phyloP scores from a whole-genome alignment of 2,113 vertebrate species.

The Chamaetylas fuelleborni region DNA sequence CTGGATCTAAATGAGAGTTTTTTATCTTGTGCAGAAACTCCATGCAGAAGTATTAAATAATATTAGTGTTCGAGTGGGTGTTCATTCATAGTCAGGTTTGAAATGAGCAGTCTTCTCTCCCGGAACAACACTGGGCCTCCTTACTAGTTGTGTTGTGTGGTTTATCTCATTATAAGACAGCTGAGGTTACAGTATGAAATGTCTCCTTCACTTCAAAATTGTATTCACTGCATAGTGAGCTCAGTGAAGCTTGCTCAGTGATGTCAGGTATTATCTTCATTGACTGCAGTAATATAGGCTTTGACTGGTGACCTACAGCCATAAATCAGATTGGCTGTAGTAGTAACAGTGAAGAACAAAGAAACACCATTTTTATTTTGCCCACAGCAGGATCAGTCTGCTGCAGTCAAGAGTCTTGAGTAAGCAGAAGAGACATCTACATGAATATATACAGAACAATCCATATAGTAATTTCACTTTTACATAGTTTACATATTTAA shows the following conservation, averaged over 20 bases:
- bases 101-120: neutral
- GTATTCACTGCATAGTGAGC: neutral
- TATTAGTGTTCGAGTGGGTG: neutral
- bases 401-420: neutral
- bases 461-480: neutral
- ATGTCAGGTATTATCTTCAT: neutral
- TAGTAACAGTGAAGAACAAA: neutral
- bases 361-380: neutral
- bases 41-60: neutral
- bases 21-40: neutral
- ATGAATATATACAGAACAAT: neutral
- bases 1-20: neutral
- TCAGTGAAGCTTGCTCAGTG: neutral
- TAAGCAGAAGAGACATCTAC: neutral
- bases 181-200: neutral
- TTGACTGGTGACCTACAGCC: neutral
- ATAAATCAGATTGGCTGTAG: neutral
- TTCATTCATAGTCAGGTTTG: neutral
- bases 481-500: neutral
- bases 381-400: neutral
- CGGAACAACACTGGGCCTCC: neutral
- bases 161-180: neutral
- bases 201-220: neutral
- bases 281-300: neutral
- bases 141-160: neutral